Percentiles rank a stretch among this genome's conserved stretches.
Conservation (phyloP, 2,888 invertebrate species). For the Diploptera punctata region DNA sequence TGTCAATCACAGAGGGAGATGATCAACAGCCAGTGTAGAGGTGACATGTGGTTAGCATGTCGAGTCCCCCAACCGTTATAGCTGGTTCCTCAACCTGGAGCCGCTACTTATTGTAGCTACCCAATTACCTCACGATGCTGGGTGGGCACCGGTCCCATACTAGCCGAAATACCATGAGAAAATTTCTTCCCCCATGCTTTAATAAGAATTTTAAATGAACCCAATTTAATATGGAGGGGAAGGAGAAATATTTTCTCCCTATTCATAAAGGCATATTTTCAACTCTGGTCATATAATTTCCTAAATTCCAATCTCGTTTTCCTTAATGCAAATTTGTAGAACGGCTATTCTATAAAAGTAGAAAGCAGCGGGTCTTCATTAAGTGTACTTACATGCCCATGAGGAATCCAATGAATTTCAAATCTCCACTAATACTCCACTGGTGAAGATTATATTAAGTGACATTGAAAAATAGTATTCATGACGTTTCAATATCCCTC, state of each 20-base stretch:
- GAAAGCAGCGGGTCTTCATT: background rate
- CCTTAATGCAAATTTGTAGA: background rate
- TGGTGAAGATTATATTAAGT: background rate
- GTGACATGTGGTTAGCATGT: too few species aligned
- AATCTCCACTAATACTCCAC: background rate
- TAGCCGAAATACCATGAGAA: too few species aligned
- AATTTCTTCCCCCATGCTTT: too few species aligned
- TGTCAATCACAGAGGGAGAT: too few species aligned
- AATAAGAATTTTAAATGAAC: background rate
- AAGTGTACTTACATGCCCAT: background rate
- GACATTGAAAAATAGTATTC: too few species aligned
- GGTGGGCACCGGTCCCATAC: too few species aligned
- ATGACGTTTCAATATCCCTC: too few species aligned
- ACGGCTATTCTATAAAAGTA: background rate
- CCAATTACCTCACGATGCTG: too few species aligned
- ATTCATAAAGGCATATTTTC: background rate
- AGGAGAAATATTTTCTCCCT: background rate
- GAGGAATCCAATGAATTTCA: background rate
- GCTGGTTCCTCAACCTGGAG: too few species aligned
- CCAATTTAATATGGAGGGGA: conserved; percentile 9
- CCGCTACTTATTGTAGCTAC: too few species aligned
- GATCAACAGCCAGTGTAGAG: too few species aligned
- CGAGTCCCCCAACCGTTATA: too few species aligned
- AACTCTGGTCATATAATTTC: background rate
- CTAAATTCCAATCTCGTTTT: background rate